Evolutionary conservation across 2,113 vertebrate genomes (phyloP).

Genomic region (Solea senegalensis): DNA sequence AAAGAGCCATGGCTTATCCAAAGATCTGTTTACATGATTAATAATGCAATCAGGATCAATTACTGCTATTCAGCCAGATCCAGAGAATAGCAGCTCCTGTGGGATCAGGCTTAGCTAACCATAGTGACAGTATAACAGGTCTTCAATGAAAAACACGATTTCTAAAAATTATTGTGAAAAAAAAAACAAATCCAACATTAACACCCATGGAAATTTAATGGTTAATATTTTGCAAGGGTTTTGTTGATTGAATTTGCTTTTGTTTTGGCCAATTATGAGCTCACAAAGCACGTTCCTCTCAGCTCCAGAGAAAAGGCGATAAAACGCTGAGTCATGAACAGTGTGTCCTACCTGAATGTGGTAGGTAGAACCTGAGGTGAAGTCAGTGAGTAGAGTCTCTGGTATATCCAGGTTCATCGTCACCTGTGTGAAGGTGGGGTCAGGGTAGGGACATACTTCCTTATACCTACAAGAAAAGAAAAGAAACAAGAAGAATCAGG

Average conservation of each 20-base stretch:
- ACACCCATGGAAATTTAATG: too few species aligned
- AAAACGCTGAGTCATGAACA: not conserved
- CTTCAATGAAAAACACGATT: too few species aligned
- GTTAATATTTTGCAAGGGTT: too few species aligned
- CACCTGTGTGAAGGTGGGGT: constrained; percentile 86
- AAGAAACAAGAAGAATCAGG: not conserved
- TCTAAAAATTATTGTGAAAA: too few species aligned
- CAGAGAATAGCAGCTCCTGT: constrained; percentile 59
- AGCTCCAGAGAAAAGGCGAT: not conserved
- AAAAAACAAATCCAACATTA: too few species aligned
- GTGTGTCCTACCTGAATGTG: constrained; percentile 88
- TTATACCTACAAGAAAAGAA: constrained; percentile 81
- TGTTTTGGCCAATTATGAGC: too few species aligned
- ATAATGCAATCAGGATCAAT: constrained; percentile 79
- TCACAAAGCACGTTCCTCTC: too few species aligned
- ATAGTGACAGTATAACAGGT: too few species aligned
- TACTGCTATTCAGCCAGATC: constrained; percentile 75
- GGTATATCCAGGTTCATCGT: constrained; percentile 83
- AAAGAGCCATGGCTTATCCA: constrained; percentile 69
- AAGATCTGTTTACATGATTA: constrained; percentile 80
- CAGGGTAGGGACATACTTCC: constrained; percentile 93
- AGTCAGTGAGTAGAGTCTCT: constrained; percentile 90
- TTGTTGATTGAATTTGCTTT: too few species aligned
- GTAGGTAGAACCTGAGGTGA: constrained; percentile 93
- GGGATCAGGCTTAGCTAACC: constrained; percentile 46